These are phyloP conservation scores for Idaea aversata DNA, from an alignment of 2,888 invertebrate species.

Conservation along the genomic window DNA sequence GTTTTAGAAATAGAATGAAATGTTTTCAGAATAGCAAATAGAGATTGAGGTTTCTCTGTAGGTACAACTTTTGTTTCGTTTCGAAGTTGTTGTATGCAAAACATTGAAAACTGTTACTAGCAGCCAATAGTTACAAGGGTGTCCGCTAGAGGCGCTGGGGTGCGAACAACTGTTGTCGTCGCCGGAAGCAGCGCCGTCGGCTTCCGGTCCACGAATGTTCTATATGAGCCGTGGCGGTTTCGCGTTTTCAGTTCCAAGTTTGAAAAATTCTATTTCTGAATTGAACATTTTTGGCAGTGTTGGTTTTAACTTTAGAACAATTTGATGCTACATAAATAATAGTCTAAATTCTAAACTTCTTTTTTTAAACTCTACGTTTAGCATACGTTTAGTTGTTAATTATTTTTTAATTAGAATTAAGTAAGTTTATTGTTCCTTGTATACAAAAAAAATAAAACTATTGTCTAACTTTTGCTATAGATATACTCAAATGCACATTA, in stretches of 20 bases:
- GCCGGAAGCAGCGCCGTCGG: slow-evolving; percentile 71
- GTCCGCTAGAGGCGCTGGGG: slow-evolving; percentile 73
- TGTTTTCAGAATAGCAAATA: background rate
- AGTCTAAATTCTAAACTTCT: no score
- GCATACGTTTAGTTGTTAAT: no score
- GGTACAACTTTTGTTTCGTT: background rate
- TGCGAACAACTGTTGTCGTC: slow-evolving; percentile 70
- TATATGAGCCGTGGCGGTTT: slow-evolving; percentile 52
- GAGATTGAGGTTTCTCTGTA: background rate
- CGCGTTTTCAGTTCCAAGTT: slow-evolving; percentile 45
- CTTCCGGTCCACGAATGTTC: slow-evolving; percentile 69
- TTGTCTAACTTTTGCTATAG: no score
- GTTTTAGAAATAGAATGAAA: slow-evolving; percentile 9
- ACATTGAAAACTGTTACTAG: slow-evolving; percentile 21
- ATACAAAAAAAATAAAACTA: no score
- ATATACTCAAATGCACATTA: no score
- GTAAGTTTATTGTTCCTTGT: no score
- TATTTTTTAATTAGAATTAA: no score
- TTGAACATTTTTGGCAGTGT: slow-evolving; percentile 20
- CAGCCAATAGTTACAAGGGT: slow-evolving; percentile 47
- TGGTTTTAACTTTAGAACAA: slow-evolving; percentile 7
- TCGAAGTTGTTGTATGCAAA: slow-evolving; percentile 15
- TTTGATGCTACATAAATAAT: no score
- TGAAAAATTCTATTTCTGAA: slow-evolving; percentile 32
- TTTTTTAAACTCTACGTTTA: no score